Percentiles rank a stretch among this genome's conserved stretches.
These are phyloP conservation scores for Anseranas semipalmata DNA, from an alignment of 2,113 vertebrate genomes.

Conservation along the genomic window DNA sequence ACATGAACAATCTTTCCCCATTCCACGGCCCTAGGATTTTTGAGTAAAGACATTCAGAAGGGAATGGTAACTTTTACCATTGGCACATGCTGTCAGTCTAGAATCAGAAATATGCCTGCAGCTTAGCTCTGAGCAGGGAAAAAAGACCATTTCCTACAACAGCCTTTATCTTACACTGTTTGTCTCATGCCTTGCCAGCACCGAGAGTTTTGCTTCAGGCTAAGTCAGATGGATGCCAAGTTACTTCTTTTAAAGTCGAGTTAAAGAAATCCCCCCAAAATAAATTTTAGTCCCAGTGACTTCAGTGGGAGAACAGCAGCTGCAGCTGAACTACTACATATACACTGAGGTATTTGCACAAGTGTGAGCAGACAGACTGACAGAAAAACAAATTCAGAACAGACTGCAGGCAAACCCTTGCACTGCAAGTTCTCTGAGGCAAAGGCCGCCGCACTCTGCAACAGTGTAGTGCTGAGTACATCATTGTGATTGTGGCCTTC, in stretches of 20 bases:
- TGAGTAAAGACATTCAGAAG: neutral
- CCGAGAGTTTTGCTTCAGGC: neutral
- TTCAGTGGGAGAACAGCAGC: neutral
- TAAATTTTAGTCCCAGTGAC: neutral
- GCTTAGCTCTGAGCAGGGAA: neutral
- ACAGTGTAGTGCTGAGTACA: neutral
- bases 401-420: neutral
- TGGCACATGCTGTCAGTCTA: neutral
- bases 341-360: neutral
- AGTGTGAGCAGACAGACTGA: neutral
- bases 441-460: neutral
- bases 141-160: neutral
- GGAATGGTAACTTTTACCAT: neutral
- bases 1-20: neutral
- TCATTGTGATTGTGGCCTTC: fast-evolving
- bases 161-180: neutral
- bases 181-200: neutral
- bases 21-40: neutral
- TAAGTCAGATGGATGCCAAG: neutral
- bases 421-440: neutral
- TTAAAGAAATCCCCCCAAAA: neutral
- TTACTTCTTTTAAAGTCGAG: neutral
- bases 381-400: neutral
- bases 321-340: neutral
- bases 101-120: neutral